Evolutionary conservation across 2,888 invertebrate species (phyloP).

Genomic region (Pocota personata): DNA sequence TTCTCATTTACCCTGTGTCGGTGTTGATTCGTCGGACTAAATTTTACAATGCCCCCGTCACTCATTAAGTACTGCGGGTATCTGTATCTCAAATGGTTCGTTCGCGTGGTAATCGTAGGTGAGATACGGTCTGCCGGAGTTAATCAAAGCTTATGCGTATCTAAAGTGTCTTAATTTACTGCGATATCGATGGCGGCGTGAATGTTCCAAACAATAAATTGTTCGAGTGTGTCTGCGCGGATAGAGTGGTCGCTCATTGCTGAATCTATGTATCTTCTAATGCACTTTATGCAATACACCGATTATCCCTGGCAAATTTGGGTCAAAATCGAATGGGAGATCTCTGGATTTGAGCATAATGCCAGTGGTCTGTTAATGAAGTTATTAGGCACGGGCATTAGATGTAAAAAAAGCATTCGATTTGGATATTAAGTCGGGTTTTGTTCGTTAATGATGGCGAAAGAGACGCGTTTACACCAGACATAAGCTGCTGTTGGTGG

Average conservation of each 20-base stretch:
- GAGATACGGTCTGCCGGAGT: constrained; percentile 61
- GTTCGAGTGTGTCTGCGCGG: neutral
- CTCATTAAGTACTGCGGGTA: neutral
- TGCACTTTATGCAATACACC: neutral
- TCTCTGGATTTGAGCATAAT: neutral
- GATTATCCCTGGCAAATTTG: constrained; percentile 33
- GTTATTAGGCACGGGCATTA: constrained; percentile 58
- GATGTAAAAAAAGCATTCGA: constrained; percentile 34
- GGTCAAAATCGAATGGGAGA: constrained; percentile 38
- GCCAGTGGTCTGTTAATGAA: constrained; percentile 35
- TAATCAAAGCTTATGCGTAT: constrained; percentile 66
- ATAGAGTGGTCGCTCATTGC: neutral
- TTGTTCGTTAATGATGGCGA: constrained; percentile 1
- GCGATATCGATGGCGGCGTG: constrained; percentile 47
- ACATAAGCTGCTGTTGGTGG: neutral
- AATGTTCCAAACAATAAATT: constrained; percentile 31
- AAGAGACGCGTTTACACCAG: constrained; percentile 12
- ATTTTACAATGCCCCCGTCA: neutral
- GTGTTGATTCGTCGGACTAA: constrained; percentile 44
- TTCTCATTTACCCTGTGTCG: constrained; percentile 2
- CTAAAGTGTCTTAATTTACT: constrained; percentile 71
- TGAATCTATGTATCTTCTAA: neutral
- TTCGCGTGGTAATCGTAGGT: constrained; percentile 42
- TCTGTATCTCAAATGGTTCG: constrained; percentile 16
- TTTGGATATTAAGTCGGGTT: constrained; percentile 41